Percentiles rank a stretch among this genome's conserved stretches.
These are phyloP conservation scores for Ceryle rudis DNA, from an alignment of 2,797 vertebrate genomes.

Conservation along the genomic window DNA sequence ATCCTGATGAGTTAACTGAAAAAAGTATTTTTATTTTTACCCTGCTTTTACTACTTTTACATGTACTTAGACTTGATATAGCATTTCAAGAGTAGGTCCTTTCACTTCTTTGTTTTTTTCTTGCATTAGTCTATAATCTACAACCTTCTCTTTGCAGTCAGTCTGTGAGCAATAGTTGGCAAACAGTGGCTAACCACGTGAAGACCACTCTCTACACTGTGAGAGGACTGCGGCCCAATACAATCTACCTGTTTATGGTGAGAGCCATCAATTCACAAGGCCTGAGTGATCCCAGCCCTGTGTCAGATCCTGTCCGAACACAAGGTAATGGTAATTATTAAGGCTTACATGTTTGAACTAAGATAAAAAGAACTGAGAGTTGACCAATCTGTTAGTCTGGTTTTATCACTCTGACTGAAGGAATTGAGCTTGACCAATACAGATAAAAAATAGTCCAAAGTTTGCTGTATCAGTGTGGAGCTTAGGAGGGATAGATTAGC, in stretches of 20 bases:
- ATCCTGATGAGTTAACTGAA: slow-evolving; percentile 12
- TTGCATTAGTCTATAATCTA: not conserved
- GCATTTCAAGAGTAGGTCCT: not conserved
- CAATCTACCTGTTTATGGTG: slow-evolving; percentile 98
- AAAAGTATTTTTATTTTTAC: slow-evolving; percentile 17
- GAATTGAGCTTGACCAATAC: not conserved
- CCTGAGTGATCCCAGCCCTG: slow-evolving; percentile 95
- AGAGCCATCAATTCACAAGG: slow-evolving; percentile 94
- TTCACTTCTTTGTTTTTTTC: not conserved
- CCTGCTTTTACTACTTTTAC: not conserved
- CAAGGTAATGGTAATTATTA: slow-evolving; percentile 85
- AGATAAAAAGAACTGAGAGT: not conserved
- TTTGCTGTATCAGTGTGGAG: not conserved
- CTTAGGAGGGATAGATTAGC: not conserved
- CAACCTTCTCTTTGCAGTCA: slow-evolving; percentile 83
- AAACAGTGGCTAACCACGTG: slow-evolving; percentile 95
- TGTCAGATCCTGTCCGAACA: slow-evolving; percentile 96
- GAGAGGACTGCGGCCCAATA: slow-evolving; percentile 93
- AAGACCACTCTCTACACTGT: slow-evolving; percentile 92
- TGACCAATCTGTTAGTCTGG: not conserved
- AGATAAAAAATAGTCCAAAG: not conserved
- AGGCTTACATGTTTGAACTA: rapidly evolving
- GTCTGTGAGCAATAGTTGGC: slow-evolving; percentile 99
- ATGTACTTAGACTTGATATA: not conserved
- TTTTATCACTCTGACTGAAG: not conserved